These are phyloP conservation scores for Clanis bilineata DNA, from an alignment of 2,888 invertebrate species.

Conservation along the genomic window DNA sequence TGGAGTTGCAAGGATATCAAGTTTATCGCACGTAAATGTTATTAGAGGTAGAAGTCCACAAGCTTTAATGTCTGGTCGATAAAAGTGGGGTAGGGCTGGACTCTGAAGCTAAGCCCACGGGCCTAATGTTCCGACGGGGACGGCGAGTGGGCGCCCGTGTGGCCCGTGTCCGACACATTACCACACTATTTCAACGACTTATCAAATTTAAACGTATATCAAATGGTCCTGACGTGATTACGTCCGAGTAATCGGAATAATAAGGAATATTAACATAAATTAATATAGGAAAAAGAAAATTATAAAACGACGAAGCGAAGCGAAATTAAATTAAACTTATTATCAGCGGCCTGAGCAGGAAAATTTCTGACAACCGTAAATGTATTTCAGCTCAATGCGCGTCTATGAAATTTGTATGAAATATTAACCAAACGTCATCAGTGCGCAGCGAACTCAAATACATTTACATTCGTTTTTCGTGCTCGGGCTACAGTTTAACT, in stretches of 20 bases:
- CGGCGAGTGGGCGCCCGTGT: slow-evolving; percentile 47
- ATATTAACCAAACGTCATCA: too few species aligned
- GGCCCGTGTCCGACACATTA: slow-evolving; percentile 66
- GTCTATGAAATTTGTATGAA: too few species aligned
- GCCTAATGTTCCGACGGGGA: slow-evolving; percentile 37
- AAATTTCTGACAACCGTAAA: too few species aligned
- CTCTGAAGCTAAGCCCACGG: too few species aligned
- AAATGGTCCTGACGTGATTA: neutral
- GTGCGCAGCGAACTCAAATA: too few species aligned
- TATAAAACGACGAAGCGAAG: too few species aligned
- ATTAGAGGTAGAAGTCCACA: slow-evolving; percentile 8
- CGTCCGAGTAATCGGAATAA: neutral
- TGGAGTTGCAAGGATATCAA: neutral
- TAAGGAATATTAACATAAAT: neutral
- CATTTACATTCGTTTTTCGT: too few species aligned
- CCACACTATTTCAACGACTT: slow-evolving; percentile 70
- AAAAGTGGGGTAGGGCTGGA: slow-evolving; percentile 19
- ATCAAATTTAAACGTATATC: slow-evolving; percentile 24
- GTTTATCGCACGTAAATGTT: neutral
- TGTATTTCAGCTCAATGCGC: too few species aligned
- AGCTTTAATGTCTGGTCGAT: slow-evolving; percentile 19
- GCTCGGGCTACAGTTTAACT: too few species aligned
- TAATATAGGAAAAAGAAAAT: neutral
- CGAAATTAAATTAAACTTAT: too few species aligned
- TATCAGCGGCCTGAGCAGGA: too few species aligned